Evolutionary conservation across 2,113 vertebrate genomes (phyloP).

Genomic region (Sorex fumeus): DNA sequence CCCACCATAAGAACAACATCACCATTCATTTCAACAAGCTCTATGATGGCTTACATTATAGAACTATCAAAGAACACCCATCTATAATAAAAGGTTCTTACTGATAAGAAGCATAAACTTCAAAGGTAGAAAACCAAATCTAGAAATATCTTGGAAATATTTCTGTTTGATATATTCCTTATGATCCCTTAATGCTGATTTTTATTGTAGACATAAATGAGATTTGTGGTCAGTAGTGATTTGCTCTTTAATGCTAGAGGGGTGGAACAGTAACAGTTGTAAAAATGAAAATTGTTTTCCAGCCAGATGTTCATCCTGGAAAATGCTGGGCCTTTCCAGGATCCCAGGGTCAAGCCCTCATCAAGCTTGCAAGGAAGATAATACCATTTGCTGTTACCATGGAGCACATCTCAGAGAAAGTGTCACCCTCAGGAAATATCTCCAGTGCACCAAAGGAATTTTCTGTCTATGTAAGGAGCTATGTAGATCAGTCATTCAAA

Average conservation of each 20-base stretch:
- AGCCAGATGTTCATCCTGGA: constrained; percentile 85
- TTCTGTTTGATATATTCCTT: background rate
- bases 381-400: constrained; percentile 80
- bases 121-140: background rate
- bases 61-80: background rate
- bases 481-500: background rate
- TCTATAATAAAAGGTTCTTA: background rate
- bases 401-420: constrained; percentile 84
- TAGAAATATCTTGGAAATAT: background rate
- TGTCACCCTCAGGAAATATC: constrained; percentile 83
- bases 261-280: background rate
- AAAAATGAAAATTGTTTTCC: constrained; percentile 8
- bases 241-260: background rate
- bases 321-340: constrained; percentile 86
- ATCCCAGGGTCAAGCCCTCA: constrained; percentile 75
- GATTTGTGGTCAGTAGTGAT: accelerated
- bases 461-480: constrained; percentile 81
- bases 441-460: constrained; percentile 85
- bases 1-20: too few species aligned
- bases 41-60: background rate
- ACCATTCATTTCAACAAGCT: background rate
- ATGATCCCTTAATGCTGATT: background rate
- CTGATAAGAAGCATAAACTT: background rate
- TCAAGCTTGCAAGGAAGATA: constrained; percentile 80
- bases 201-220: background rate